Evolutionary conservation across 1,140 invertebrate genomes (phyloP).

Genomic region (Drosophila leontia): DNA sequence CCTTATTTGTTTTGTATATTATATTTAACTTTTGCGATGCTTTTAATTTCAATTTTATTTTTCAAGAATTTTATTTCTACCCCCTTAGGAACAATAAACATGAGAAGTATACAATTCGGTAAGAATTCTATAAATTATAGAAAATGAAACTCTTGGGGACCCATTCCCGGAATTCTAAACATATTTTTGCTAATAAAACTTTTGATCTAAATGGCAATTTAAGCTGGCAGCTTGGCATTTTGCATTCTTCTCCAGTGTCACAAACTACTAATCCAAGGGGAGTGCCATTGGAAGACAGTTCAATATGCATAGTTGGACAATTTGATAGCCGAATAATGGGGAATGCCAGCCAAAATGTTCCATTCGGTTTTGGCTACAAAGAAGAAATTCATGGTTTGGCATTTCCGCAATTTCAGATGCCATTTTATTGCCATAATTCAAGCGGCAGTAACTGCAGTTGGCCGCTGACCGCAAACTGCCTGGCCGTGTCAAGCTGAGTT

Average conservation of each 20-base stretch:
- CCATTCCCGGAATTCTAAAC: not conserved
- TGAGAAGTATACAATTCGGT: no score
- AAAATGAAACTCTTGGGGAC: not conserved
- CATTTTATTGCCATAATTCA: constrained; percentile 58
- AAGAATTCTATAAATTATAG: not conserved
- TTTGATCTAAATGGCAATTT: constrained; percentile 3
- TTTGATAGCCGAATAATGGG: constrained; percentile 23
- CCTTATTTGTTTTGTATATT: no score
- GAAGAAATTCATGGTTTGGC: constrained; percentile 42
- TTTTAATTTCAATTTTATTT: not conserved
- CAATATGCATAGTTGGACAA: constrained; percentile 26
- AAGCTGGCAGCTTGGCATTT: constrained; percentile 1
- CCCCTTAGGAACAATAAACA: not conserved
- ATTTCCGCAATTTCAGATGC: constrained; percentile 55
- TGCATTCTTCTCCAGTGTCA: constrained; percentile 11
- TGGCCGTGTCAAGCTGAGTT: constrained; percentile 46
- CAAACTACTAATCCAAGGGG: constrained; percentile 7
- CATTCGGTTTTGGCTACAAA: constrained; percentile 19
- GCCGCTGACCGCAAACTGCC: constrained; percentile 38
- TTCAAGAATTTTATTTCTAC: not conserved
- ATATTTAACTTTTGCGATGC: not conserved
- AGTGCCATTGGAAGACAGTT: constrained; percentile 14
- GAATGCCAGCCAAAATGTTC: constrained; percentile 22
- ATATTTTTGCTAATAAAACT: constrained; percentile 1
- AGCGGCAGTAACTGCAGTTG: constrained; percentile 32